These are phyloP conservation scores for Ammodytes dubius DNA, from an alignment of 2,113 vertebrate species.

Conservation along the genomic window DNA sequence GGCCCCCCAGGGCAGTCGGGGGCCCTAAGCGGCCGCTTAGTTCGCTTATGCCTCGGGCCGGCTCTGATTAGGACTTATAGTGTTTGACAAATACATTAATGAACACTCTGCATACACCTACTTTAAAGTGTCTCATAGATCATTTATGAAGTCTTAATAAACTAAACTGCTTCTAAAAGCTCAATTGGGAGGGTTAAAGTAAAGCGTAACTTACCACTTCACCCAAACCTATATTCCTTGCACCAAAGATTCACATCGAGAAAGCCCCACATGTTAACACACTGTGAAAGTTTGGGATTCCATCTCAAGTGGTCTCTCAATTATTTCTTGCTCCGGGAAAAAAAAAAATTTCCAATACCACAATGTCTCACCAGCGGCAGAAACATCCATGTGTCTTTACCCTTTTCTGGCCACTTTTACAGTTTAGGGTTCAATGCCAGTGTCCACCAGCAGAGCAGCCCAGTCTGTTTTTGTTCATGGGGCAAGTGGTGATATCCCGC, in stretches of 20 bases:
- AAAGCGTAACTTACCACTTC: not conserved
- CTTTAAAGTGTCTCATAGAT: not conserved
- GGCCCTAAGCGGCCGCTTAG: too few species aligned
- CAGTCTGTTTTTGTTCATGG: slow-evolving; percentile 22
- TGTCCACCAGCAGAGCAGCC: slow-evolving; percentile 7
- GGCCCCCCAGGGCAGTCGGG: too few species aligned
- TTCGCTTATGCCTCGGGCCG: too few species aligned
- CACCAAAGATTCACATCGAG: not conserved
- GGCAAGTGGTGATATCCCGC: not conserved
- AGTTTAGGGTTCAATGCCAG: slow-evolving; percentile 6
- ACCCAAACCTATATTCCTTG: not conserved
- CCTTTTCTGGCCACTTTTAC: not conserved
- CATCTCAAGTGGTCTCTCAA: not conserved
- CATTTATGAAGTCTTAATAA: not conserved
- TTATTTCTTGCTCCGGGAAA: not conserved
- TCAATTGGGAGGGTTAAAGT: not conserved
- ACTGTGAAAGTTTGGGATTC: not conserved
- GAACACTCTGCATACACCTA: not conserved
- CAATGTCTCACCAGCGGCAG: not conserved
- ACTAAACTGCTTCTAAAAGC: too few species aligned
- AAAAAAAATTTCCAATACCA: not conserved
- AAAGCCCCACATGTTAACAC: not conserved
- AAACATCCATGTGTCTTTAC: not conserved
- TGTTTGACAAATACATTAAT: not conserved
- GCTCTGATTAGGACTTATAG: not conserved